Percentiles rank a stretch among this genome's conserved stretches.
Evolutionary conservation across 2,888 invertebrate species (phyloP).

Genomic region (Drosophila acutilabella): DNA sequence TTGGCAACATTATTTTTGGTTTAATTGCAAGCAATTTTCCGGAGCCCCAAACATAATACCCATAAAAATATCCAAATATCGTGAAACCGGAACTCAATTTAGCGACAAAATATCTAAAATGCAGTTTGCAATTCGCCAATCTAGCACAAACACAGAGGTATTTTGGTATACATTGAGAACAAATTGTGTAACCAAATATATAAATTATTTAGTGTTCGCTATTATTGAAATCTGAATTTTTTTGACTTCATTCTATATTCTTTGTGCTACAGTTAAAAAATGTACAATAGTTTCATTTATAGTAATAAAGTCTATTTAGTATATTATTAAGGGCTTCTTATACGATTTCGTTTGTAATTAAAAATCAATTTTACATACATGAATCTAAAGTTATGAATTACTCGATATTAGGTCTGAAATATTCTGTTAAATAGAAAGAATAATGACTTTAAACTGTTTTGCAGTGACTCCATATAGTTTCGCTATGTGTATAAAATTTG

Average conservation of each 20-base stretch:
- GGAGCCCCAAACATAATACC: conserved; percentile 25
- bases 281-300: too few species aligned
- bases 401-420: too few species aligned
- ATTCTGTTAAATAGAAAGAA: too few species aligned
- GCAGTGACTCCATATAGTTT: not conserved
- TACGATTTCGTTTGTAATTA: too few species aligned
- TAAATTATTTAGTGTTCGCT: too few species aligned
- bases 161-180: conserved; percentile 3
- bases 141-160: conserved; percentile 14
- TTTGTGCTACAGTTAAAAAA: too few species aligned
- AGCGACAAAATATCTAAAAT: conserved; percentile 75
- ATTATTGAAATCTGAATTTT: too few species aligned
- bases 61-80: conserved; percentile 55
- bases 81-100: conserved; percentile 77
- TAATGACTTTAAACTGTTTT: not conserved
- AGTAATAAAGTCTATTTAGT: too few species aligned
- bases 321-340: too few species aligned
- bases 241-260: too few species aligned
- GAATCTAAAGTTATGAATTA: too few species aligned
- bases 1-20: conserved; percentile 71
- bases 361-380: too few species aligned
- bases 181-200: not conserved
- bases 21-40: conserved; percentile 68
- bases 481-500: conserved; percentile 52
- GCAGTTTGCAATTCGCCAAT: conserved; percentile 61